A percentile compares a stretch with the other conserved stretches of the same genome.
Evolutionary conservation across 2,888 invertebrate species (phyloP).

Genomic region (Phortica okadai): DNA sequence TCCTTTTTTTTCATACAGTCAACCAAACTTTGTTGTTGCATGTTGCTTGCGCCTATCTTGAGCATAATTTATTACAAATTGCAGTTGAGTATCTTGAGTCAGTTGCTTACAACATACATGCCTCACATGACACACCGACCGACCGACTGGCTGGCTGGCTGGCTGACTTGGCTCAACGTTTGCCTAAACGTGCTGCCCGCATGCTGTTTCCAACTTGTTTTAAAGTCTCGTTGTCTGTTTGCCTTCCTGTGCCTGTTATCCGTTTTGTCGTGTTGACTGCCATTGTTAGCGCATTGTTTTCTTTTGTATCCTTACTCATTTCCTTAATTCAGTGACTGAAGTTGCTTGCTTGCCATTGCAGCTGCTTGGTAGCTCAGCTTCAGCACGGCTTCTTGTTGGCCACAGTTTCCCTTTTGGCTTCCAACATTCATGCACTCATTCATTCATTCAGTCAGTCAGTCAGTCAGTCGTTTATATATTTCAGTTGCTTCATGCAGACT

Average conservation of each 20-base stretch:
- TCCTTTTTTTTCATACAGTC: too few species aligned
- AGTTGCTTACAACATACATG: too few species aligned
- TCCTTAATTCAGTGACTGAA: slow-evolving; percentile 6
- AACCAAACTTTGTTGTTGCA: too few species aligned
- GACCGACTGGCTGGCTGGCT: too few species aligned
- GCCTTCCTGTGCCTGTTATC: slow-evolving; percentile 12
- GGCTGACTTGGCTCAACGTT: background rate
- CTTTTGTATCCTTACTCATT: slow-evolving; percentile 24
- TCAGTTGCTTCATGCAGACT: background rate
- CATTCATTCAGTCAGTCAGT: background rate
- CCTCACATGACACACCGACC: too few species aligned
- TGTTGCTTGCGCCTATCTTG: too few species aligned
- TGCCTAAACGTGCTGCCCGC: background rate
- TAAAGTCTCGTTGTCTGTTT: slow-evolving; percentile 1
- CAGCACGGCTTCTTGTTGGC: background rate
- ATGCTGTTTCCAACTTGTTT: background rate
- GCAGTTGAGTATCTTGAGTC: too few species aligned
- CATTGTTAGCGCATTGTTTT: slow-evolving; percentile 12
- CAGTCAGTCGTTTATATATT: background rate
- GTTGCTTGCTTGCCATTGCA: background rate
- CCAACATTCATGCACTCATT: background rate
- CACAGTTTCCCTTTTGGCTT: background rate
- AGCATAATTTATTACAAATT: too few species aligned
- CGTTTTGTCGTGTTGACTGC: slow-evolving; percentile 1
- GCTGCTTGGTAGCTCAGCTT: background rate